Base-by-base conservation (phyloP, 2,888 invertebrate species). In the Hypena proboscidalis region DNA sequence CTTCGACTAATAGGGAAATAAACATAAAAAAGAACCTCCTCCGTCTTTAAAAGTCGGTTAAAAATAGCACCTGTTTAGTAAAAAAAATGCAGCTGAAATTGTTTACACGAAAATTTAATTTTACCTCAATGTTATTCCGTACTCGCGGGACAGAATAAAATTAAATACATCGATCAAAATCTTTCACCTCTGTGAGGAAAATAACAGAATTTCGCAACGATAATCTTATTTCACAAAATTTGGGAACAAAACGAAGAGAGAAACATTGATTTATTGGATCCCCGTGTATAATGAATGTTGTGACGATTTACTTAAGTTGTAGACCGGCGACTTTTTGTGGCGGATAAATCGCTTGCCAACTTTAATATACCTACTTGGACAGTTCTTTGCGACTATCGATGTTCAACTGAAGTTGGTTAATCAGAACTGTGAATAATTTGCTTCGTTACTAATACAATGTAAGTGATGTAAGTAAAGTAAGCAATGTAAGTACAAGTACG, bases 191-290 rank as follows among this genome's bases (percentile, higher is more conserved):
- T 15, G 10, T 20, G 33, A 33, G 13, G 11, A 22, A 33, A 33
- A 40, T 23, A 39, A 34, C 33, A 10, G 9, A 37, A 37, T 29
- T 22, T 15, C 22, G 23, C 8, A 21, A 9, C 4, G n/a, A 15
- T 33, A 27, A 20, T 33, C 11, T 13, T 27, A 27, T 40, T 40
- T 11, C 9, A 33, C 14, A 33, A 20, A 27, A 40, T 40, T 33
- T 30, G 17, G 19, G 7, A 23, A 30, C 13, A 35, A 41, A 34
- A 41, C 41, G 22, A n/a, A n/a, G 22, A 30, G 23, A n/a, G 13
- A 25, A 20, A 7, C 41, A 34, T 41, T 42, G 17, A 54, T 58
- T 62, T 46, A 53, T 35, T 20, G 5, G 13, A 26, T 44, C 58
- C 36, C 13, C 1, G 25, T 11, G 32, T 8, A 30, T 46, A 45